A percentile compares a stretch with the other conserved stretches of the same genome.
Conservation (phyloP, 2,888 invertebrate species). For the Diarsia mendica region DNA sequence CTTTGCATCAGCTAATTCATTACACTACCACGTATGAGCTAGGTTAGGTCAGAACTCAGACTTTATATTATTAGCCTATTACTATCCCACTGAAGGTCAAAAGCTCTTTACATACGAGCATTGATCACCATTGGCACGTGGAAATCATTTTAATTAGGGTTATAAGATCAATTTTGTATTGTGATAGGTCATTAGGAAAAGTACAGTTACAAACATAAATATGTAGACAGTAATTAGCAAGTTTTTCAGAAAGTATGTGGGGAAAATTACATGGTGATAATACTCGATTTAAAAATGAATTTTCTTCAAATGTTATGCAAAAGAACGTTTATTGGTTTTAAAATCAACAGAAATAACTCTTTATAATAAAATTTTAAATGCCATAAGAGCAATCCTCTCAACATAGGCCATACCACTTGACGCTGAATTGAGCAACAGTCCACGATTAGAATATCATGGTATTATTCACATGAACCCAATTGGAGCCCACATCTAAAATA, state of each 20-base stretch:
- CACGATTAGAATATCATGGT: neutral
- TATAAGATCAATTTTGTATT: constrained; percentile 35
- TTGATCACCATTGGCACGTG: constrained; percentile 10
- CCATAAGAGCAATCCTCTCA: neutral
- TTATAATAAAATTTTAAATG: neutral
- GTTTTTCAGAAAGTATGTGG: neutral
- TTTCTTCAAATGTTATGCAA: neutral
- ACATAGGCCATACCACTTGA: too few relatives aligned
- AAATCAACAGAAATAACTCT: neutral
- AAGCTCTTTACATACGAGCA: neutral
- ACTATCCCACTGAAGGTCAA: neutral
- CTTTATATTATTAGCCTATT: neutral
- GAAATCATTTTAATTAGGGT: constrained; percentile 17
- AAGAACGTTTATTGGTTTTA: neutral
- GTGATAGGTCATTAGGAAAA: neutral
- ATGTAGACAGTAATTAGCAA: neutral
- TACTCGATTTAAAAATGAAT: neutral
- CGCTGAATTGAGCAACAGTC: too few relatives aligned
- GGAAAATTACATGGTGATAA: neutral
- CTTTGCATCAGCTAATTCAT: neutral
- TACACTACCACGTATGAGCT: neutral
- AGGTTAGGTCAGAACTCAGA: neutral
- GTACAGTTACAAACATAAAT: neutral
- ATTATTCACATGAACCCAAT: too few relatives aligned
- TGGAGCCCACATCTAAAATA: neutral